These are phyloP conservation scores for Calypte anna DNA, from an alignment of 2,113 vertebrate species.

Conservation along the genomic window DNA sequence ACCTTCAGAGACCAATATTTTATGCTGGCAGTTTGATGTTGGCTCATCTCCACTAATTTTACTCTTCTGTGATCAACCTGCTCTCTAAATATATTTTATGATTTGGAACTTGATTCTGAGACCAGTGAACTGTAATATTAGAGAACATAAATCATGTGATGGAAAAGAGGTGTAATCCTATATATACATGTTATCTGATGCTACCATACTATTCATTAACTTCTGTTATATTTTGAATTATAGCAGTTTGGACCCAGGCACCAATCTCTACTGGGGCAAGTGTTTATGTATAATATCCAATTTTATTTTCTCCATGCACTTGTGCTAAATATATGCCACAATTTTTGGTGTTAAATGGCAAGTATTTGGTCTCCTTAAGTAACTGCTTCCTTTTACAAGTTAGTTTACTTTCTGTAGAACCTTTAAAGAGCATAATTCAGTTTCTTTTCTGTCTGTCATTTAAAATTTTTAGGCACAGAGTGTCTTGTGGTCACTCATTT, in stretches of 20 bases:
- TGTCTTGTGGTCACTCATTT: not conserved
- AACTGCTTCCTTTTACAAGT: not conserved
- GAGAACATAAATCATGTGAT: constrained; percentile 50
- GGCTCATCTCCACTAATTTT: constrained; percentile 62
- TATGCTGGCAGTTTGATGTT: constrained; percentile 48
- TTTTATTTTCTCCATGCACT: constrained; percentile 31
- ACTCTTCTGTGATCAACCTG: constrained; percentile 57
- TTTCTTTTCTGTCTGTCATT: not conserved
- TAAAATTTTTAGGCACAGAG: not conserved
- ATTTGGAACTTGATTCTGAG: constrained; percentile 51
- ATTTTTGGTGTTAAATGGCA: not conserved
- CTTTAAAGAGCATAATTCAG: not conserved
- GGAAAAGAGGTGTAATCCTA: constrained; percentile 32
- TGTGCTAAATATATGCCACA: constrained; percentile 5
- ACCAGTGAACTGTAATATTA: constrained; percentile 38
- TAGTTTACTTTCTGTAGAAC: not conserved
- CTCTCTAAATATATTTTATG: constrained; percentile 60
- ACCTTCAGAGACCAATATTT: constrained; percentile 32
- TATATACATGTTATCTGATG: constrained; percentile 33
- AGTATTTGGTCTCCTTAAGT: not conserved
- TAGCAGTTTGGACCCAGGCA: not conserved
- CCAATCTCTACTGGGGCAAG: not conserved
- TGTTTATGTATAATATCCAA: not conserved
- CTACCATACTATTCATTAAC: constrained; percentile 30
- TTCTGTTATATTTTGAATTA: constrained; percentile 6